A percentile compares a stretch with the other conserved stretches of the same genome.
phyloP scores from a whole-genome alignment of 1,140 invertebrate species.

The Atta texana region DNA sequence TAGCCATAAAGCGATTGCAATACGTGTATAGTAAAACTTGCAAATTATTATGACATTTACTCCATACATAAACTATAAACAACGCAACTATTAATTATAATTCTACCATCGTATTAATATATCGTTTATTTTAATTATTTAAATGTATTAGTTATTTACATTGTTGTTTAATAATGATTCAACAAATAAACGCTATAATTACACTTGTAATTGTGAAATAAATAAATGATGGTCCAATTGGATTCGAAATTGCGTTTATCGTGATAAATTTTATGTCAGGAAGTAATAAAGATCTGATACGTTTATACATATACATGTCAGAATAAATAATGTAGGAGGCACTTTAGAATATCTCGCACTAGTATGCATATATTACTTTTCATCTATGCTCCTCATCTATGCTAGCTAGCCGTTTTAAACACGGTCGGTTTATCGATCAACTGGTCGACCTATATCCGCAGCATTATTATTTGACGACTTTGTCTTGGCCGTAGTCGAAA shows the following conservation, averaged over 20 bases:
- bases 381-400: conserved; percentile 29
- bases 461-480: conserved; percentile 67
- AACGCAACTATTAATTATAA: conserved; percentile 6
- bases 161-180: conserved; percentile 29
- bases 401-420: conserved; percentile 35
- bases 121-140: conserved; percentile 38
- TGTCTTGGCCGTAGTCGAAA: conserved; percentile 53
- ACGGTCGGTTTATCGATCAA: conserved; percentile 62
- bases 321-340: conserved; percentile 29
- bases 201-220: conserved; percentile 18
- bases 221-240: conserved; percentile 24
- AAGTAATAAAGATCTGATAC: conserved; percentile 41
- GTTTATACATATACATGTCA: background rate
- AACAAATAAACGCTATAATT: background rate
- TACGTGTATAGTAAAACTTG: background rate
- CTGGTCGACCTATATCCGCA: conserved; percentile 63
- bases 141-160: conserved; percentile 20
- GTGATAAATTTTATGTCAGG: conserved; percentile 27
- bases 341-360: conserved; percentile 45
- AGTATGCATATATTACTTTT: conserved; percentile 46
- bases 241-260: background rate
- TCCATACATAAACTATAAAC: background rate
- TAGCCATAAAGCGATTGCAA: background rate
- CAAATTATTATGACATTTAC: background rate
- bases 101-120: conserved; percentile 15